Evolutionary conservation across 2,888 invertebrate genomes (phyloP).

Genomic region (Chirona hameri): DNA sequence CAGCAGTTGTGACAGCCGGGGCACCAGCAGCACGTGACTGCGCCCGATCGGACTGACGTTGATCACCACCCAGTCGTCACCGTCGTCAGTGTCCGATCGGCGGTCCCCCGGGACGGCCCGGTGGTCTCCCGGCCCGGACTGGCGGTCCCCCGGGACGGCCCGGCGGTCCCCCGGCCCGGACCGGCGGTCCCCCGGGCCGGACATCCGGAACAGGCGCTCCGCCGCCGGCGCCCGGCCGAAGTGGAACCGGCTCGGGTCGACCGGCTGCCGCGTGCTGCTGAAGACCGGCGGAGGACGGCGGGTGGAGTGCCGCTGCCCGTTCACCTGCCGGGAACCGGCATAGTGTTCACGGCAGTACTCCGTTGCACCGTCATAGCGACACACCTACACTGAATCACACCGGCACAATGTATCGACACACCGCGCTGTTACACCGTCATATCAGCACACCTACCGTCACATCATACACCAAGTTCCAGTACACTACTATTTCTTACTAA

Average conservation of each 20-base stretch:
- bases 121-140: background rate
- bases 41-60: constrained; percentile 6
- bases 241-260: constrained; percentile 8
- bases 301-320: background rate
- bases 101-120: background rate
- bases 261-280: constrained; percentile 5
- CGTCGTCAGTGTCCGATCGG: background rate
- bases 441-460: too few species aligned
- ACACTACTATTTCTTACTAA: too few species aligned
- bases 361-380: too few species aligned
- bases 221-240: background rate
- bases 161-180: background rate
- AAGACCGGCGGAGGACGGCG: background rate
- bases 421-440: too few species aligned
- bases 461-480: too few species aligned
- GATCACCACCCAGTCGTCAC: background rate
- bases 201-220: background rate
- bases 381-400: too few species aligned
- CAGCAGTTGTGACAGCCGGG: background rate
- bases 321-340: background rate
- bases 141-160: background rate
- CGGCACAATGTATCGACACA: too few species aligned
- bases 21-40: background rate
- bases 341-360: too few species aligned
- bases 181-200: background rate